These are phyloP conservation scores for Blennius ocellaris DNA, from an alignment of 2,113 vertebrate species.

Conservation along the genomic window DNA sequence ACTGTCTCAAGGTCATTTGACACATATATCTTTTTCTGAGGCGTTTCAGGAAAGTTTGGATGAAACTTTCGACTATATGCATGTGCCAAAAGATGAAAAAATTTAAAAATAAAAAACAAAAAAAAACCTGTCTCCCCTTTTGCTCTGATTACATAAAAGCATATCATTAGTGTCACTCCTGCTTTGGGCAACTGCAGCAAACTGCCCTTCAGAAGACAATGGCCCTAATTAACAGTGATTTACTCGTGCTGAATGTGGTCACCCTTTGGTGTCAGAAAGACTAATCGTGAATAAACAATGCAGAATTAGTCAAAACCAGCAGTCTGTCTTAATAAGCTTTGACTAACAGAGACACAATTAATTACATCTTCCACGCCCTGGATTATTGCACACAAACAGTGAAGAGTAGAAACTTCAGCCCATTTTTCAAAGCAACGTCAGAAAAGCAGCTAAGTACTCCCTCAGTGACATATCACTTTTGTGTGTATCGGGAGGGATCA, in stretches of 20 bases:
- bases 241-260: neutral
- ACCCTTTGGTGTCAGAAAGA: constrained; percentile 2
- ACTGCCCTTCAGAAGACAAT: constrained; percentile 19
- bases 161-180: constrained; percentile 13
- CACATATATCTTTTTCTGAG: constrained; percentile 33
- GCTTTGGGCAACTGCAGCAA: neutral
- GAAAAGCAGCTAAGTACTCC: constrained; percentile 1
- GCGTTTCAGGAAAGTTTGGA: neutral
- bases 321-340: neutral
- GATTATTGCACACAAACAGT: neutral
- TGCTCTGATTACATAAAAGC: neutral
- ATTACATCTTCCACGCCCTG: neutral
- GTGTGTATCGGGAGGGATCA: constrained; percentile 36
- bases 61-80: neutral
- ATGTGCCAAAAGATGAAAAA: neutral
- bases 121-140: neutral
- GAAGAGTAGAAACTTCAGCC: neutral
- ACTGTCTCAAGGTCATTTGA: constrained; percentile 49
- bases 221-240: constrained; percentile 38
- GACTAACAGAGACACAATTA: constrained; percentile 3
- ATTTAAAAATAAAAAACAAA: neutral
- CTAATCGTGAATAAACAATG: constrained; percentile 4
- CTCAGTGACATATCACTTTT: constrained; percentile 43
- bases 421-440: constrained; percentile 2
- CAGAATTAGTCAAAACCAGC: constrained; percentile 8